Base-by-base conservation (phyloP, 2,797 vertebrate species). In the Malacoraja senta region DNA sequence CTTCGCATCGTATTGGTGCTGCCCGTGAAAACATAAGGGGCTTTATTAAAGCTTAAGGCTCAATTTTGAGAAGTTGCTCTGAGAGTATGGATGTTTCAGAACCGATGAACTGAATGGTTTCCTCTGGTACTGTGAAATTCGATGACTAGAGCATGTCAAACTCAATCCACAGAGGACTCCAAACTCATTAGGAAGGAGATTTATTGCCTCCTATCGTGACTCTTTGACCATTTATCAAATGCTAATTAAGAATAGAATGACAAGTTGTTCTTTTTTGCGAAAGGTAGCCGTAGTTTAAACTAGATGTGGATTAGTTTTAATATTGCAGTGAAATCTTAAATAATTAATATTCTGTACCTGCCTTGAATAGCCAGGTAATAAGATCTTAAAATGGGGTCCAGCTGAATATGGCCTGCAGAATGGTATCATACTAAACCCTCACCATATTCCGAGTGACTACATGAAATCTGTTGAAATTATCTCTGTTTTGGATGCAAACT, bases 271-370 rank as follows among this genome's bases (percentile, higher is more conserved):
- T 61, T 29, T 71, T 71, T 86, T 29, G 32, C 58, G 63, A 32
- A 63, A 86, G 63, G 61, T 86, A 65, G 83, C 61, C 32, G 13
- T 32, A 63, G 83, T 65, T 44, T 65, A 65, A 86, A 65, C 19
- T 58, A 86, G 83, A 63, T 65, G 83, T 29, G 29, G 29, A 65
- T 65, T 86, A 29, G 29, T n/a, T 86, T 86, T 86, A 86, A 65
- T 65, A 86, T 86, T 86, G 83, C 58, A 86, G 83, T 63, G 83
- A n/a, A 65, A 4, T 13, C 29, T 63, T 86, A 86, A 86, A 86
- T 86, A 86, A 86, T 86, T 86, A 86, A 86, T 32, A 86, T 32
- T 32, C 83, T 86, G 58, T 63, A 65, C 58, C 61, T 86, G 29
- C 63, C 61, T 63, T 63, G 15, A 86, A 86, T 86, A 29, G 58